phyloP scores from a whole-genome alignment of 2,888 invertebrate genomes.

The Andrena fulva region DNA sequence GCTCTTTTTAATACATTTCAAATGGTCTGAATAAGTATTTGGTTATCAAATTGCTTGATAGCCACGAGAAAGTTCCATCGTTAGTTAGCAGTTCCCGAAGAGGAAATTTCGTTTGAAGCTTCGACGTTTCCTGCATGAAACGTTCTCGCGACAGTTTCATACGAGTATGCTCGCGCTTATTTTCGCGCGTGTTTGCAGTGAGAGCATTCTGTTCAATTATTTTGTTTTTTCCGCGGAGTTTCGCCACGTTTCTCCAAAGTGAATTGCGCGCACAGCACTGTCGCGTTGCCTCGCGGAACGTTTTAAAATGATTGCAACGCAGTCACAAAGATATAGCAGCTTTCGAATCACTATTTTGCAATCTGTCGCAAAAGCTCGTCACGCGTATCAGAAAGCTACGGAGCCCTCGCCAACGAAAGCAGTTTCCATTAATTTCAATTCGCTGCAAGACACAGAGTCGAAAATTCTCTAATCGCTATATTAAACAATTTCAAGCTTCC shows the following conservation, averaged over 20 bases:
- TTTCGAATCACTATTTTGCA: neutral
- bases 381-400: neutral
- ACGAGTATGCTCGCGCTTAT: no score
- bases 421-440: neutral
- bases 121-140: neutral
- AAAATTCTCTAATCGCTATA: neutral
- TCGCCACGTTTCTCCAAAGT: neutral
- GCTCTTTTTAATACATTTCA: no score
- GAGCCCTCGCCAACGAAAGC: neutral
- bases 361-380: neutral
- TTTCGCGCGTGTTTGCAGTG: no score
- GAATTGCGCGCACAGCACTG: neutral
- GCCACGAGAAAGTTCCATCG: neutral
- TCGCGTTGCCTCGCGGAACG: neutral
- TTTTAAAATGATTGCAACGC: constrained; percentile 32
- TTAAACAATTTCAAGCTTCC: no score
- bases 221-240: neutral
- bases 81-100: neutral
- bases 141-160: neutral
- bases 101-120: neutral
- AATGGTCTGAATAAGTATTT: no score
- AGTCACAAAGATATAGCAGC: neutral
- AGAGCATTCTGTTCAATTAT: neutral
- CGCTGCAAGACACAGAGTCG: neutral
- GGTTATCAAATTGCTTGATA: no score